Percentiles rank a stretch among this genome's conserved stretches.
Conservation (phyloP, 2,113 vertebrate genomes). For the Rattus rattus region DNA sequence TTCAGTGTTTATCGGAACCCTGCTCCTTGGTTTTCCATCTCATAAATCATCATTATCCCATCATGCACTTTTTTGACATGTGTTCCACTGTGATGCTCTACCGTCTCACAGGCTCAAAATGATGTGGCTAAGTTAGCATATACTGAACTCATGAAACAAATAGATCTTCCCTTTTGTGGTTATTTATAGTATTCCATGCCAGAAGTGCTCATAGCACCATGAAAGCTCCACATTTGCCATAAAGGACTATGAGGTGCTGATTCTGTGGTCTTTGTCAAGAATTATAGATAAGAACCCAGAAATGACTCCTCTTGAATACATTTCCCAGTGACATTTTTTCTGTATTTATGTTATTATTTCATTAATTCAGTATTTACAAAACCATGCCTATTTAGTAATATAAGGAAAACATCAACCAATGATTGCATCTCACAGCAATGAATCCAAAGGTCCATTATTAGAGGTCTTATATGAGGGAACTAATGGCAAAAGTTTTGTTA, state of each 20-base stretch:
- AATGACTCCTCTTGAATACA: not conserved
- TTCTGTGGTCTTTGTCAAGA: not conserved
- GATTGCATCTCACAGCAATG: not conserved
- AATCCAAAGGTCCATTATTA: not conserved
- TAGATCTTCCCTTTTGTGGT: not conserved
- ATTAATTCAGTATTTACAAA: not conserved
- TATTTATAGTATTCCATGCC: not conserved
- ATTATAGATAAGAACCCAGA: not conserved
- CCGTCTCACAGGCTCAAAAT: not conserved
- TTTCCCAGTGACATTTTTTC: not conserved
- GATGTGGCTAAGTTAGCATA: not conserved
- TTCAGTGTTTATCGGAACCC: not conserved
- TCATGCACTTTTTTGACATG: not conserved
- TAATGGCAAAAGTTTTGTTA: not conserved
- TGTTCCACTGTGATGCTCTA: not conserved
- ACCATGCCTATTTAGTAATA: not conserved
- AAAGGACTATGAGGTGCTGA: not conserved
- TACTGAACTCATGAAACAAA: not conserved
- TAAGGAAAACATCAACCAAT: constrained; percentile 40
- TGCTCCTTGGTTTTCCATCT: not conserved
- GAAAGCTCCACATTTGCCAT: not conserved
- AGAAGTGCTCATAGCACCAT: not conserved
- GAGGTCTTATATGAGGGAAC: not conserved
- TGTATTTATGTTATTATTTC: not conserved
- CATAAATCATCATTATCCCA: too few species aligned